phyloP scores from a whole-genome alignment of 2,888 invertebrate genomes.

The Ennomos erosarius region DNA sequence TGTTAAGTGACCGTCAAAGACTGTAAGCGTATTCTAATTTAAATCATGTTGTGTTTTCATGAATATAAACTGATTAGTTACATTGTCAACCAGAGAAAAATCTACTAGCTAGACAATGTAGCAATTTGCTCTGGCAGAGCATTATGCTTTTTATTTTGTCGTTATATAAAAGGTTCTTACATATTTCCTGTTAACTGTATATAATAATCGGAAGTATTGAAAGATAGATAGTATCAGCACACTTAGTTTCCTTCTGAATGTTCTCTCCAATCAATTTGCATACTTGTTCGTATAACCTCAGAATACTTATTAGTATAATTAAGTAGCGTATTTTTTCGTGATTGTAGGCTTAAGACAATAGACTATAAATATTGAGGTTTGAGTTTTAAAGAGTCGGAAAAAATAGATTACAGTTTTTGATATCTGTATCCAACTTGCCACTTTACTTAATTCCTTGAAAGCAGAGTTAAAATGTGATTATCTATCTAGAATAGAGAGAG shows the following conservation, averaged over 20 bases:
- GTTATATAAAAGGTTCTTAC: conserved; percentile 30
- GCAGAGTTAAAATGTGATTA: too few relatives aligned
- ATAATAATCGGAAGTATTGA: conserved; percentile 56
- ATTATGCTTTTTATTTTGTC: conserved; percentile 18
- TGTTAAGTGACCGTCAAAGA: too few relatives aligned
- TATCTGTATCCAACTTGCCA: too few relatives aligned
- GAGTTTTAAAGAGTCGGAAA: background rate
- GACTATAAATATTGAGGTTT: conserved; percentile 6
- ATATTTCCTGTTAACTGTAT: conserved; percentile 31
- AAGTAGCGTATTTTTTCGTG: conserved; percentile 39
- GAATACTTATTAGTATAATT: too few relatives aligned
- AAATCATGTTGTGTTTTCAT: too few relatives aligned
- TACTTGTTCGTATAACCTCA: conserved; percentile 42
- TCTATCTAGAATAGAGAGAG: too few relatives aligned
- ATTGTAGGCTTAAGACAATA: conserved; percentile 18
- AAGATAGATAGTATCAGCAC: conserved; percentile 28
- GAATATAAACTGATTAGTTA: background rate
- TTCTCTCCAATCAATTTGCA: conserved; percentile 60
- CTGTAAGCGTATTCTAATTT: too few relatives aligned
- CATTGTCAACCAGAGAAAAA: conserved; percentile 13
- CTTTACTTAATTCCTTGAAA: too few relatives aligned
- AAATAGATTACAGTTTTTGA: too few relatives aligned
- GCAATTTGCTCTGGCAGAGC: conserved; percentile 17
- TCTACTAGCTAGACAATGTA: conserved; percentile 22
- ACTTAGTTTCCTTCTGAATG: conserved; percentile 67